Percentiles rank a stretch among this genome's conserved stretches.
Conservation (phyloP, 2,888 invertebrate genomes). For the Ctena decussata region DNA sequence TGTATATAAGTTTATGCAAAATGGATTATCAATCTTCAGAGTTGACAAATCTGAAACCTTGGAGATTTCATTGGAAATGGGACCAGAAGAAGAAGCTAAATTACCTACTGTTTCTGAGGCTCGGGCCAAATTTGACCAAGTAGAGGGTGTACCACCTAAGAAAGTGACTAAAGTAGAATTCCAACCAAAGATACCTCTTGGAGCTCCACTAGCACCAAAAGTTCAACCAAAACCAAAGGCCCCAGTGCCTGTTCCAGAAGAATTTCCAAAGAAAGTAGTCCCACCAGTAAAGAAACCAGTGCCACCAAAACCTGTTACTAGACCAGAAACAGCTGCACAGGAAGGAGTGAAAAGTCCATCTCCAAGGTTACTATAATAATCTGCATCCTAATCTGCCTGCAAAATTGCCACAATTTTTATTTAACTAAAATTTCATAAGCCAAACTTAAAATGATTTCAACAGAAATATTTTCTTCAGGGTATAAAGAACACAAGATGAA, state of each 20-base stretch:
- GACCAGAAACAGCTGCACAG: constrained; percentile 7
- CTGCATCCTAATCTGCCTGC: no score
- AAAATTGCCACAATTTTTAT: no score
- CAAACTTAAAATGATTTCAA: no score
- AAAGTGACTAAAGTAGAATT: constrained; percentile 59
- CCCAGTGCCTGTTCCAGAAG: constrained; percentile 47
- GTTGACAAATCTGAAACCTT: background rate
- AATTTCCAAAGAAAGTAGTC: constrained; percentile 53
- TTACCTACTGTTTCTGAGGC: constrained; percentile 77
- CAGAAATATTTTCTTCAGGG: no score
- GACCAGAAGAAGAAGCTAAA: constrained; percentile 72
- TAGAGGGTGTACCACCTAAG: constrained; percentile 49
- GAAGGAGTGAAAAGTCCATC: constrained; percentile 13
- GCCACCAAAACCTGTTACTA: constrained; percentile 34
- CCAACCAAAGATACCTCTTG: constrained; percentile 58
- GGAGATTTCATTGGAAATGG: constrained; percentile 49
- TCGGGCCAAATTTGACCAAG: constrained; percentile 72
- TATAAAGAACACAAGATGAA: no score
- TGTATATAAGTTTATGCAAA: no score
- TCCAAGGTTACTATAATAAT: constrained; percentile 20
- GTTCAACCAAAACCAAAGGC: constrained; percentile 9
- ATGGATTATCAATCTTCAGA: background rate
- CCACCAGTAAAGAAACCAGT: constrained; percentile 53
- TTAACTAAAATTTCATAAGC: no score
- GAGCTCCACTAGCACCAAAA: constrained; percentile 36